Evolutionary conservation across 2,113 vertebrate genomes (phyloP).

Genomic region (Poeciliopsis prolifica): DNA sequence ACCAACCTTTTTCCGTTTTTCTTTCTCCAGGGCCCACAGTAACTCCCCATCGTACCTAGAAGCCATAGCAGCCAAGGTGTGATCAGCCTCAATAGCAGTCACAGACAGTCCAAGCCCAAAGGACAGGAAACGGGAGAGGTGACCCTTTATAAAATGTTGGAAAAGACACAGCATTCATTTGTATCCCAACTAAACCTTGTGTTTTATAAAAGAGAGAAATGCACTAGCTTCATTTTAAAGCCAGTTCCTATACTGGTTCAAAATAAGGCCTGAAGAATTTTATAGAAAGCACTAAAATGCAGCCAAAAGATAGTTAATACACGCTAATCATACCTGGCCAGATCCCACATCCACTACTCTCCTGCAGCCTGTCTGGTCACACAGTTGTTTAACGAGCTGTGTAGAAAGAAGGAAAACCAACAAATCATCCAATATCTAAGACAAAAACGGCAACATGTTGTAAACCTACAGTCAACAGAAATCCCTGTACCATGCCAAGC

Average conservation of each 20-base stretch:
- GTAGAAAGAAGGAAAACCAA: neutral
- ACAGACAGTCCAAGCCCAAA: slow-evolving; percentile 86
- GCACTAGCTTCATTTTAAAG: neutral
- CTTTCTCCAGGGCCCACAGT: slow-evolving; percentile 78
- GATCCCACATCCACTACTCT: slow-evolving; percentile 90
- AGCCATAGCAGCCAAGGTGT: slow-evolving; percentile 78
- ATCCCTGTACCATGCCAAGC: slow-evolving; percentile 81
- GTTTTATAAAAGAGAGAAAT: neutral
- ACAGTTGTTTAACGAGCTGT: slow-evolving; percentile 87
- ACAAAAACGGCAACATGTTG: neutral
- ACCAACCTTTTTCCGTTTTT: slow-evolving; percentile 63
- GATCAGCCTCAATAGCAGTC: slow-evolving; percentile 86
- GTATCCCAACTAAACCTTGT: neutral
- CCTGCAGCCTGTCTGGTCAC: slow-evolving; percentile 79
- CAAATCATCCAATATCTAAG: neutral
- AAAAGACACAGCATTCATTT: neutral
- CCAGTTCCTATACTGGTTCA: neutral
- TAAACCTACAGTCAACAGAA: neutral
- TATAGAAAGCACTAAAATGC: neutral
- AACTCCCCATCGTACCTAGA: slow-evolving; percentile 84
- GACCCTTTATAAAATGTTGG: slow-evolving; percentile 79
- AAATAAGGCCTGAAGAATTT: neutral
- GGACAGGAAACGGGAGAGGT: slow-evolving; percentile 88
- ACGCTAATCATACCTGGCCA: slow-evolving; percentile 83
- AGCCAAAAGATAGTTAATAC: neutral